A percentile compares a stretch with the other conserved stretches of the same genome.
phyloP scores from a whole-genome alignment of 2,888 invertebrate species.

The Zele albiditarsus region DNA sequence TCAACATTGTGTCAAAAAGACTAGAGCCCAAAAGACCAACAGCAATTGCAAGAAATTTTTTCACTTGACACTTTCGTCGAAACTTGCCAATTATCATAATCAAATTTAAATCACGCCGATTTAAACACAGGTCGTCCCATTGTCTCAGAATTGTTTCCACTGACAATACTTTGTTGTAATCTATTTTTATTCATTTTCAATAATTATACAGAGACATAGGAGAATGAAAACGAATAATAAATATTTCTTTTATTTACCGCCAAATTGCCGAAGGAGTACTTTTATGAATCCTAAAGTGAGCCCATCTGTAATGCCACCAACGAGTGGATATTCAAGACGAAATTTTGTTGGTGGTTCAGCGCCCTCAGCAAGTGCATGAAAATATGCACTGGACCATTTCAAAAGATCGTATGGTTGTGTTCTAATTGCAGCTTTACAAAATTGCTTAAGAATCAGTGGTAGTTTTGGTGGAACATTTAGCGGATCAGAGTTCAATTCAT shows the following conservation, averaged over 20 bases:
- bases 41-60: conserved; percentile 84
- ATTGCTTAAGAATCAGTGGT: conserved; percentile 88
- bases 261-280: conserved; percentile 85
- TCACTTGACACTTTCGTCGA: conserved; percentile 79
- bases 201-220: neutral
- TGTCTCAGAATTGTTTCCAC: conserved; percentile 72
- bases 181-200: conserved; percentile 47
- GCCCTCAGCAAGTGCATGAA: conserved; percentile 84
- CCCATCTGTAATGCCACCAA: conserved; percentile 80
- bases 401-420: conserved; percentile 92
- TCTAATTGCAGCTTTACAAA: conserved; percentile 92
- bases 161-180: conserved; percentile 66
- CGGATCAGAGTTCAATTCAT: conserved; percentile 86
- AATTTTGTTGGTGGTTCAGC: conserved; percentile 88
- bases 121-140: conserved; percentile 81
- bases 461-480: conserved; percentile 88
- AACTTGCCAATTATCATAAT: conserved; percentile 84
- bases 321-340: conserved; percentile 82
- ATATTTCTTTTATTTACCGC: conserved; percentile 59
- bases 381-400: conserved; percentile 88
- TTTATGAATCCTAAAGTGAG: conserved; percentile 87
- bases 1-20: conserved; percentile 84
- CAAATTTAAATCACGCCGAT: conserved; percentile 78
- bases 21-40: conserved; percentile 82
- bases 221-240: too few species aligned